These are phyloP conservation scores for Teleogryllus occipitalis DNA, from an alignment of 1,140 invertebrate species.

Conservation along the genomic window DNA sequence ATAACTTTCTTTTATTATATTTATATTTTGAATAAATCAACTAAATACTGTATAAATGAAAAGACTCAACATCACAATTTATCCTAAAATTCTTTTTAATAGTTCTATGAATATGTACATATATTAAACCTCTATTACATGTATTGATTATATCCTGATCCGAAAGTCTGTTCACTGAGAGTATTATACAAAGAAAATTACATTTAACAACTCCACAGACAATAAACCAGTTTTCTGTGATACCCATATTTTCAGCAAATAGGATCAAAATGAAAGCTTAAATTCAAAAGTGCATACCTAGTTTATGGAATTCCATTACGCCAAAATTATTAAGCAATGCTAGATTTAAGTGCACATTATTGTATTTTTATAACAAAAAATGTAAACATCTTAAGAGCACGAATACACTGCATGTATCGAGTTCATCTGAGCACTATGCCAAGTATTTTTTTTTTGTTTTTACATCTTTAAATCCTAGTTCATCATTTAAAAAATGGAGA, in stretches of 20 bases:
- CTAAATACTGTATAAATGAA: too few species aligned
- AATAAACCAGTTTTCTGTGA: neutral
- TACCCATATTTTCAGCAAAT: neutral
- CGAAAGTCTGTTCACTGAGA: neutral
- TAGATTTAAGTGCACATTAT: neutral
- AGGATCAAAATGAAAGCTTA: neutral
- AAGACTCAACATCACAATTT: neutral
- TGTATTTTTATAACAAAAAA: neutral
- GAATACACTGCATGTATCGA: neutral
- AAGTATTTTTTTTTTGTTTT: neutral
- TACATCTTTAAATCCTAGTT: neutral
- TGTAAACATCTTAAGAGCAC: neutral
- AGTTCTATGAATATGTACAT: neutral
- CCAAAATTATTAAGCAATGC: constrained; percentile 1
- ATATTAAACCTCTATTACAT: neutral
- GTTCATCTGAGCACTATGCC: neutral
- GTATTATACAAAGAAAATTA: neutral
- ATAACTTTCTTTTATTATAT: too few species aligned
- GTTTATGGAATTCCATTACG: neutral
- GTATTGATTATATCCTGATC: neutral
- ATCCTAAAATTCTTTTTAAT: constrained; percentile 6
- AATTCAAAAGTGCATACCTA: neutral
- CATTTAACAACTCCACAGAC: neutral
- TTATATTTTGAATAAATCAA: too few species aligned
- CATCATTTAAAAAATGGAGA: neutral